phyloP scores from a whole-genome alignment of 2,888 invertebrate genomes.

The Drosophila niveifrons region DNA sequence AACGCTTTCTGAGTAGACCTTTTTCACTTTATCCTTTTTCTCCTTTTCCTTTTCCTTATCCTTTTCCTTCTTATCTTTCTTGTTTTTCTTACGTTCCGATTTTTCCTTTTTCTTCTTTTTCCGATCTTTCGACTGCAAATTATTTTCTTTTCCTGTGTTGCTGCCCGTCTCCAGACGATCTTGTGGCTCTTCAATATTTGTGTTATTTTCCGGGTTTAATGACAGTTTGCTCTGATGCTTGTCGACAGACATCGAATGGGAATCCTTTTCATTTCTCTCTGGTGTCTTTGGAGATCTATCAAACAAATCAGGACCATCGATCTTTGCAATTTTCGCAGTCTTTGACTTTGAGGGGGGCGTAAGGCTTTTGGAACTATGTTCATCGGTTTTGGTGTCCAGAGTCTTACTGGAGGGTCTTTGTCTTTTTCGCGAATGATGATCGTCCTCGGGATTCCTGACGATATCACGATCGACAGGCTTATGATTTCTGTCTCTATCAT shows the following conservation, averaged over 20 bases:
- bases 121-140: slow-evolving; percentile 48
- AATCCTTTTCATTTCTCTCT: slow-evolving; percentile 36
- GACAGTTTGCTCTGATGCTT: slow-evolving; percentile 11
- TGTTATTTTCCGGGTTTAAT: slow-evolving; percentile 10
- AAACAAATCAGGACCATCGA: slow-evolving; percentile 27
- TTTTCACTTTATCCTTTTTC: slow-evolving; percentile 52
- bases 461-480: slow-evolving; percentile 18
- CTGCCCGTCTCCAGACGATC: slow-evolving; percentile 27
- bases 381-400: slow-evolving; percentile 27
- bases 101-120: slow-evolving; percentile 71
- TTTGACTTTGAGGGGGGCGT: slow-evolving; percentile 63
- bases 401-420: slow-evolving; percentile 37
- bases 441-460: slow-evolving; percentile 20
- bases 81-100: slow-evolving; percentile 76
- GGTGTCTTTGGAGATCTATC: slow-evolving; percentile 63
- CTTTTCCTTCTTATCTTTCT: slow-evolving; percentile 73
- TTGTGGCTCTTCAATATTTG: slow-evolving; percentile 4
- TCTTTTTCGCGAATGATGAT: slow-evolving; percentile 28
- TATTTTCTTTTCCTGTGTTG: slow-evolving; percentile 60
- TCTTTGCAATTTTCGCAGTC: slow-evolving; percentile 34
- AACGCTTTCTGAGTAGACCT: slow-evolving; percentile 35
- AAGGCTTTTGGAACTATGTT: slow-evolving; percentile 44
- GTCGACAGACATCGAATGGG: slow-evolving; percentile 9
- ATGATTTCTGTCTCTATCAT: slow-evolving; percentile 40
- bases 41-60: slow-evolving; percentile 49